Evolutionary conservation across 2,888 invertebrate genomes (phyloP).

Genomic region (Phyllotreta striolata): DNA sequence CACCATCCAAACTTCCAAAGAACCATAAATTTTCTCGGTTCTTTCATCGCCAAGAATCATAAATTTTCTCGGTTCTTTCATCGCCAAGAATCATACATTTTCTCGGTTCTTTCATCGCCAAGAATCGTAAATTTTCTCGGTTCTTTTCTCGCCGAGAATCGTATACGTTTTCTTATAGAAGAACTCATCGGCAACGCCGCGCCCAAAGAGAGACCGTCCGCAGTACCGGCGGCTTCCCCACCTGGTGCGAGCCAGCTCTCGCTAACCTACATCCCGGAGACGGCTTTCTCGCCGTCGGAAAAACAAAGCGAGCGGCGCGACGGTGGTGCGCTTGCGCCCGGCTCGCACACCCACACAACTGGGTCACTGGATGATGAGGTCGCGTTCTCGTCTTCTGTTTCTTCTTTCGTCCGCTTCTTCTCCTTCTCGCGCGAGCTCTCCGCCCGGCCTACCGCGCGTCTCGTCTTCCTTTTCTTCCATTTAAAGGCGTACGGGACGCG

Average conservation of each 20-base stretch:
- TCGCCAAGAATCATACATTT: no score
- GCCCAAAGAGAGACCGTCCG: conserved; percentile 14
- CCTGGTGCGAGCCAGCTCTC: conserved; percentile 45
- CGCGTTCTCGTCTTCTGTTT: conserved; percentile 14
- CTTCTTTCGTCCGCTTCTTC: conserved; percentile 15
- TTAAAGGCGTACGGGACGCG: neutral
- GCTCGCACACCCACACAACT: conserved; percentile 59
- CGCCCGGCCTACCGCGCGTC: neutral
- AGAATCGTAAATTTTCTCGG: no score
- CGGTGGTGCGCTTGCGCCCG: no score
- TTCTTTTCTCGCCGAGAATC: no score
- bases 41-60: no score
- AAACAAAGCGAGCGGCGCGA: conserved; percentile 50
- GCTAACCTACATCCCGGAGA: conserved; percentile 58
- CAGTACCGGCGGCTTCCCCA: conserved; percentile 23
- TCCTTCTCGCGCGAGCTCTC: conserved; percentile 12
- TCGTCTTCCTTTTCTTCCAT: neutral
- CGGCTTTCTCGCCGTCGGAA: conserved; percentile 36
- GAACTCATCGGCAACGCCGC: conserved; percentile 11
- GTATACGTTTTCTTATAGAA: no score
- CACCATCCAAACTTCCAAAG: no score
- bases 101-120: no score
- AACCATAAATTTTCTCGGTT: no score
- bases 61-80: no score
- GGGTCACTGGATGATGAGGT: conserved; percentile 52